phyloP scores from a whole-genome alignment of 2,113 vertebrate species.

The Leucopternis melanops region DNA sequence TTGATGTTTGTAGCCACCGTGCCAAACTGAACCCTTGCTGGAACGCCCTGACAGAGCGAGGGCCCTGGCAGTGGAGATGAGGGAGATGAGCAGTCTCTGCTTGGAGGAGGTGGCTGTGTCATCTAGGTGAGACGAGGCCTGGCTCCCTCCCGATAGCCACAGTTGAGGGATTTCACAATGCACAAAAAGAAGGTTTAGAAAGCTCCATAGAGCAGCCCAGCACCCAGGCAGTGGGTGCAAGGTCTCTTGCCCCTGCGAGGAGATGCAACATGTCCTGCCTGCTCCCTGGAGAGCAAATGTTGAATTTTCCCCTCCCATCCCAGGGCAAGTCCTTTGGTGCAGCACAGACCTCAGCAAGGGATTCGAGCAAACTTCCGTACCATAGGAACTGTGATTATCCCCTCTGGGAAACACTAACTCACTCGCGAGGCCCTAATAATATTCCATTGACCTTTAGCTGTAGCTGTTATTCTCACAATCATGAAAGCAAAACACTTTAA shows the following conservation, averaged over 20 bases:
- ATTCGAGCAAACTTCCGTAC: fast-evolving
- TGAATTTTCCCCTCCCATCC: not conserved
- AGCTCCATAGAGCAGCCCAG: not conserved
- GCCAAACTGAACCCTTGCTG: not conserved
- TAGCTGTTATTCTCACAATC: not conserved
- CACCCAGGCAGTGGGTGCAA: not conserved
- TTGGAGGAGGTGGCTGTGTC: not conserved
- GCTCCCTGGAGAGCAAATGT: not conserved
- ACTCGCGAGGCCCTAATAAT: not conserved
- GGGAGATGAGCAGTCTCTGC: not conserved
- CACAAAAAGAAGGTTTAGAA: not conserved
- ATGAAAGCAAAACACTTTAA: fast-evolving
- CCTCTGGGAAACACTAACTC: not conserved
- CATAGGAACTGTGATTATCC: not conserved
- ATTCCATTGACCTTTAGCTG: not conserved
- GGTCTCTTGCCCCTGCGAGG: not conserved
- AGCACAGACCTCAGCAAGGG: not conserved
- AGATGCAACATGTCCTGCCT: not conserved
- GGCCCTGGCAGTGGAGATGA: not conserved
- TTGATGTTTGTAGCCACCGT: not conserved
- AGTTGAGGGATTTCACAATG: fast-evolving
- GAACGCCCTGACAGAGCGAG: not conserved
- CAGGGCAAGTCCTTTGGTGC: not conserved
- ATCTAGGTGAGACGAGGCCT: not conserved
- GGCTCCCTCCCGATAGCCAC: not conserved